Evolutionary conservation across 2,113 vertebrate species (phyloP), one percentile per base, ranked within the genome.

Genomic region (Ursus arctos): DNA sequence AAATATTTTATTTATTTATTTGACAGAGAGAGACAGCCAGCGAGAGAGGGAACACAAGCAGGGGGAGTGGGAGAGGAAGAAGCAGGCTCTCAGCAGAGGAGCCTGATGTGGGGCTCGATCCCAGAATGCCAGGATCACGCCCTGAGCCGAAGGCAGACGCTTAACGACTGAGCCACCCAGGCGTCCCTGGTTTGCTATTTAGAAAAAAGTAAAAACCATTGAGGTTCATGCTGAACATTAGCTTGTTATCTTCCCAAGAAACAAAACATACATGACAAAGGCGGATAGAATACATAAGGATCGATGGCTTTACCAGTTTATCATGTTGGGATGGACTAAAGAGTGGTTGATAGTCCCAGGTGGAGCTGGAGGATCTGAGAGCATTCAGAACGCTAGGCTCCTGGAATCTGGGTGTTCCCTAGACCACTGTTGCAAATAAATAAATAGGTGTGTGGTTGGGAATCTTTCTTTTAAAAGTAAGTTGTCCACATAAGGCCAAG

Each of bases 211-310:
- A 83, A 85, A 90, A 79, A 47, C n/a, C 7, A 69, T 31, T 79
- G 80, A 19, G 13, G 1, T 86, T 96, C n/a, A 43, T 76, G 49
- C 12, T 86, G 10, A 94, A 91, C 53, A 26, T 61, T 51, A 63
- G 14, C n/a, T n/a, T 93, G 57, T 96, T 83, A 57, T 61, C 83
- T 74, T 93, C 40, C 43, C 36, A 80, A 53, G 71, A 91, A 94
- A 47, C 8, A 31, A 36, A 94, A 55, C 31, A 16, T 89, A 15
- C 28, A 7, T 59, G 40, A 93, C 22, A 77, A 69, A 83, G 79
- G 19, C 69, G 77, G 40, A 21, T 59, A 85, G 80, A 85, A 10
- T 72, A 72, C 61, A 13, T 77, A 61, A 53, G 33, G 28, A 71
- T 57, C 71, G 43, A 55, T 63, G 89, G 31, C 14, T 43, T 95